Evolutionary conservation across 2,888 invertebrate genomes (phyloP), one percentile per base, ranked within the genome.

Genomic region (Epinotia ramella): DNA sequence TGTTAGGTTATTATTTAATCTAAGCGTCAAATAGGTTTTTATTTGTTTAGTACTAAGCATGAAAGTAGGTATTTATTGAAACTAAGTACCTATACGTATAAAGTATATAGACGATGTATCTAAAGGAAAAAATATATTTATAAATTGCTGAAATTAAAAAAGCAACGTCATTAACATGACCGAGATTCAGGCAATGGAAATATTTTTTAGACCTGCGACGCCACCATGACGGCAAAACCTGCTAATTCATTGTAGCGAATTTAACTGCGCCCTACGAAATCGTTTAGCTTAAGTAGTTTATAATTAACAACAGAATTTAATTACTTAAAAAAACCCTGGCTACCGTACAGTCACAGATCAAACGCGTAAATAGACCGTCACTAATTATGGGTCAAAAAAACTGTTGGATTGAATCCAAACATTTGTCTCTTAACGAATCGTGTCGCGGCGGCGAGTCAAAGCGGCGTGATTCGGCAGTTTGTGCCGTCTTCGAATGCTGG

Each of bases 351-450:
- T 87, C 84, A 85, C 84, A 89, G 83, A 86, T 84, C 86, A 84
- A 91, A 89, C 84, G 85, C 86, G 88, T 90, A 90, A 91, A 90
- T 87, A 88, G 84, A 89, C 90, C 93, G 90, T 91, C 86, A 92
- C 94, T 93, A 93, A 94, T 93, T 88, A 90, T 84, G 79, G 64
- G 72, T 77, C 80, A 80, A 88, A 92, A 93, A 93, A 92, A 91
- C 84, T 86, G 80, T 87, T 85, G 89, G 91, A 94, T 93, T 94
- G 94, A 94, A 93, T 93, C 88, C 89, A 92, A 93, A 93, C 94
- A 93, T 94, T 94, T 94, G 94, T 94, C 92, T 94, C 92, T 84
- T 94, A 94, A 94, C 94, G 93, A 93, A 93, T 93, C 94, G 93
- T 92, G 89, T 92, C 92, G 90, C 85, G 90, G 87, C 93, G 92